phyloP scores from a whole-genome alignment of 2,797 vertebrate species.

The Ciconia nigra region DNA sequence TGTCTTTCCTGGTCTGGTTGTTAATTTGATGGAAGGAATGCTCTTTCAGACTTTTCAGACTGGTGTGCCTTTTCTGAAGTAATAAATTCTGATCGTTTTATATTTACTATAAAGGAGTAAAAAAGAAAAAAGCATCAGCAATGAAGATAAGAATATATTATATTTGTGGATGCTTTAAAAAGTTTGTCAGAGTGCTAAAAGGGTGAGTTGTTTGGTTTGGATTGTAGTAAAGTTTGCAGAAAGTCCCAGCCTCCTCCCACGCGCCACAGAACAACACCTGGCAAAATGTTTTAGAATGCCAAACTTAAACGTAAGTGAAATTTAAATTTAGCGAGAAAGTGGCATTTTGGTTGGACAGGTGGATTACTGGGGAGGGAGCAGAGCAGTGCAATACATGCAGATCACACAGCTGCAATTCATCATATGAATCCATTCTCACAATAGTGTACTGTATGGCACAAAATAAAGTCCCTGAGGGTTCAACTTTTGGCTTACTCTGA shows the following conservation, averaged over 20 bases:
- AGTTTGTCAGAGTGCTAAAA: not conserved
- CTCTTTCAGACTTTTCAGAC: not conserved
- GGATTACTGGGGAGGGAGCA: not conserved
- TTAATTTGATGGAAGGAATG: not conserved
- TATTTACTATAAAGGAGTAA: not conserved
- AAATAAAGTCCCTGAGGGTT: not conserved
- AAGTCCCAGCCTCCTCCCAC: not conserved
- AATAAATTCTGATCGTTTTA: not conserved
- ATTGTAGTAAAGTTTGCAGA: not conserved
- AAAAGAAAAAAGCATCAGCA: not conserved
- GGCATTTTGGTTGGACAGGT: not conserved
- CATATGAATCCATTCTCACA: not conserved
- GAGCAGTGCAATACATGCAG: not conserved
- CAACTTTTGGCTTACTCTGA: not conserved
- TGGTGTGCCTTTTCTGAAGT: not conserved
- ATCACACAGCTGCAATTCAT: not conserved
- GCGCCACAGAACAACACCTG: not conserved
- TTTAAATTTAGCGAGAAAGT: not conserved
- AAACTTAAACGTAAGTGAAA: not conserved
- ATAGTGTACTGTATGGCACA: not conserved
- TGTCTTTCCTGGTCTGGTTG: not conserved
- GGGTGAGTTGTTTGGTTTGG: not conserved
- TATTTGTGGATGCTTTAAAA: not conserved
- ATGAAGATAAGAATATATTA: not conserved
- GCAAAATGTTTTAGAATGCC: not conserved